Evolutionary conservation across 1,140 invertebrate genomes (phyloP).

Genomic region (Achroia grisella): DNA sequence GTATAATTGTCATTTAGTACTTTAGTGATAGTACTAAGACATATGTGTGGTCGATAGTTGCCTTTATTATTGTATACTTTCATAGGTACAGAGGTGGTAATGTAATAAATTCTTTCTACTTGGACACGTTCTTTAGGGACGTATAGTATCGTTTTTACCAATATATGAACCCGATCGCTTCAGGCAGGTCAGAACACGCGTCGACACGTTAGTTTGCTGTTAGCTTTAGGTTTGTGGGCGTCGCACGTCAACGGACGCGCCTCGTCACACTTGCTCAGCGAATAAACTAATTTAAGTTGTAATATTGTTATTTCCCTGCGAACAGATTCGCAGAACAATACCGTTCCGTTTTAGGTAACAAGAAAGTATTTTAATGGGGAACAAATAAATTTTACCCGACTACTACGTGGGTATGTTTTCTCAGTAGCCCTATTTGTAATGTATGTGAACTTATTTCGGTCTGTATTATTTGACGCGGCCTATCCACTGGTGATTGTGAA

Average conservation of each 20-base stretch:
- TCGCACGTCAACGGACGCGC: too few relatives aligned
- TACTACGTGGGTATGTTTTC: not conserved
- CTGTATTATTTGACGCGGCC: slow-evolving; percentile 2
- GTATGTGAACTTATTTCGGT: not conserved
- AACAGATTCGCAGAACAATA: not conserved
- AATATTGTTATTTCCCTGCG: not conserved
- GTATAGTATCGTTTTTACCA: not conserved
- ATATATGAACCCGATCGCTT: too few relatives aligned
- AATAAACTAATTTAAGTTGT: too few relatives aligned
- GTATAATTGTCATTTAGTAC: too few relatives aligned
- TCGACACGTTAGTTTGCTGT: too few relatives aligned
- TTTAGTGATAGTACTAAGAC: too few relatives aligned
- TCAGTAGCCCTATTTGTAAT: not conserved
- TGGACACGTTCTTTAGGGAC: not conserved
- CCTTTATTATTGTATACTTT: too few relatives aligned
- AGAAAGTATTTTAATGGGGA: slow-evolving; percentile 5
- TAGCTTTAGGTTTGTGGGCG: too few relatives aligned
- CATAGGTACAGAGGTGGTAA: too few relatives aligned
- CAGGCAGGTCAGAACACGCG: too few relatives aligned
- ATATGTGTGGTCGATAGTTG: too few relatives aligned
- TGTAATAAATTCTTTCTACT: too few relatives aligned
- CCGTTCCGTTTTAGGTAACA: not conserved
- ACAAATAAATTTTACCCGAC: not conserved
- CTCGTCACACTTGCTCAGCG: not conserved
- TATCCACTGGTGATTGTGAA: slow-evolving; percentile 19